A percentile compares a stretch with the other conserved stretches of the same genome.
Evolutionary conservation across 2,797 vertebrate genomes (phyloP).

Genomic region (Hylomyscus alleni): DNA sequence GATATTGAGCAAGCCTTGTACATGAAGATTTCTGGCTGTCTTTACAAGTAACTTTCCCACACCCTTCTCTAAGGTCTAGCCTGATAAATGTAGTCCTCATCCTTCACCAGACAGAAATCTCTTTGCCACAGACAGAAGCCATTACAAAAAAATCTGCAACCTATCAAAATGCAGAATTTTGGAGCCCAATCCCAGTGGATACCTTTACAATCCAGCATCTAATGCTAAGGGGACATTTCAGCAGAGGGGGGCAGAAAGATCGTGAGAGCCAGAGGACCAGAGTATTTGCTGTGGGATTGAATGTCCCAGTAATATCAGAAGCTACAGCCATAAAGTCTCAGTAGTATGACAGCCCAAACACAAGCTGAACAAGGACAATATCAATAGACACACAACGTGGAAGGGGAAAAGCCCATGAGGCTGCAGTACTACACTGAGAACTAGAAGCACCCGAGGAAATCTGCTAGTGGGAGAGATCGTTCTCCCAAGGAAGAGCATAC

Average conservation of each 20-base stretch:
- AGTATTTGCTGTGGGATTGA: no score
- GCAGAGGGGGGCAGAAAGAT: no score
- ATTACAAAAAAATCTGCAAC: background rate
- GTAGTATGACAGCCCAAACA: background rate
- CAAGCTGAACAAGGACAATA: background rate
- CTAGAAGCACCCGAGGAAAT: background rate
- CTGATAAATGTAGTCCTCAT: background rate
- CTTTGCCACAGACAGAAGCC: background rate
- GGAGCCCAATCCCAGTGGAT: background rate
- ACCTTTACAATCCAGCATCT: no score
- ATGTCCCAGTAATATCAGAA: background rate
- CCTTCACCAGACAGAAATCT: background rate
- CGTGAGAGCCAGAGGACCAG: background rate
- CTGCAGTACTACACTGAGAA: background rate
- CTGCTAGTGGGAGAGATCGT: background rate
- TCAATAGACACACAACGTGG: background rate
- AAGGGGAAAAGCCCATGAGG: background rate
- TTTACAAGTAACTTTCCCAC: background rate
- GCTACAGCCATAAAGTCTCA: background rate
- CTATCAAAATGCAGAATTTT: background rate
- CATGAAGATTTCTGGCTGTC: background rate
- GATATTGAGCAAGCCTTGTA: background rate
- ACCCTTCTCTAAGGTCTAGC: background rate
- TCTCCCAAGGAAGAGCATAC: background rate
- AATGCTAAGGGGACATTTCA: background rate